Percentiles rank a stretch among this genome's conserved stretches.
Conservation (phyloP, 2,888 invertebrate species). For the Amblyteles armatorius region DNA sequence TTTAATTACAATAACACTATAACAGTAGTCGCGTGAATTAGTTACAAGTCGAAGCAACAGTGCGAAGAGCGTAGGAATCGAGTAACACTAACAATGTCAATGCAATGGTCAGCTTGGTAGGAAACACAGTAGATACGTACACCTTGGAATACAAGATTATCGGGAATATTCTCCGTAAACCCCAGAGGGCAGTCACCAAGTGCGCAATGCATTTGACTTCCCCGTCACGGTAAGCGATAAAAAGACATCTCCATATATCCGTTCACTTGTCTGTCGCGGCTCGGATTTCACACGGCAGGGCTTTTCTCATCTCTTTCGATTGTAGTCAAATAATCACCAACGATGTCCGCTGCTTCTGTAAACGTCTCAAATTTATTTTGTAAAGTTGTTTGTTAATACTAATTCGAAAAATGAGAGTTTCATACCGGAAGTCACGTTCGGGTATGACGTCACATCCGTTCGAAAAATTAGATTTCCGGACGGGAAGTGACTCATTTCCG, state of each 20-base stretch:
- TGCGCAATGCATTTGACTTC: constrained; percentile 67
- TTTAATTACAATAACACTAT: constrained; percentile 8
- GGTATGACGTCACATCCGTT: too few relatives aligned
- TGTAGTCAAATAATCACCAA: not conserved
- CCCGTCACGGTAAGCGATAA: constrained; percentile 68
- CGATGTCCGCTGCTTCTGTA: not conserved
- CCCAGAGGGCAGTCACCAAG: constrained; percentile 69
- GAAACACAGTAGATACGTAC: constrained; percentile 83
- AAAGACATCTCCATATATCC: constrained; percentile 63
- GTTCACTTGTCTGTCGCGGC: constrained; percentile 40
- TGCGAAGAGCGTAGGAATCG: not conserved
- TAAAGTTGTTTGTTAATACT: too few relatives aligned
- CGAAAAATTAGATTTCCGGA: not conserved
- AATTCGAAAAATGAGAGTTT: too few relatives aligned
- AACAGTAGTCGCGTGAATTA: not conserved
- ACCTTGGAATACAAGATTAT: constrained; percentile 83
- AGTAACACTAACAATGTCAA: constrained; percentile 54
- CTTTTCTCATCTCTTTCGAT: constrained; percentile 54
- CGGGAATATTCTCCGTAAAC: constrained; percentile 80
- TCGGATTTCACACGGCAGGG: constrained; percentile 19
- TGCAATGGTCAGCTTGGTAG: constrained; percentile 82
- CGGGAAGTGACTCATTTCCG: too few relatives aligned
- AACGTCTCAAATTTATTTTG: not conserved
- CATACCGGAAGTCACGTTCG: too few relatives aligned
- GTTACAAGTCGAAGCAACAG: not conserved